Base-by-base conservation (phyloP, 2,888 invertebrate species). In the Flabesymbios commensalis region DNA sequence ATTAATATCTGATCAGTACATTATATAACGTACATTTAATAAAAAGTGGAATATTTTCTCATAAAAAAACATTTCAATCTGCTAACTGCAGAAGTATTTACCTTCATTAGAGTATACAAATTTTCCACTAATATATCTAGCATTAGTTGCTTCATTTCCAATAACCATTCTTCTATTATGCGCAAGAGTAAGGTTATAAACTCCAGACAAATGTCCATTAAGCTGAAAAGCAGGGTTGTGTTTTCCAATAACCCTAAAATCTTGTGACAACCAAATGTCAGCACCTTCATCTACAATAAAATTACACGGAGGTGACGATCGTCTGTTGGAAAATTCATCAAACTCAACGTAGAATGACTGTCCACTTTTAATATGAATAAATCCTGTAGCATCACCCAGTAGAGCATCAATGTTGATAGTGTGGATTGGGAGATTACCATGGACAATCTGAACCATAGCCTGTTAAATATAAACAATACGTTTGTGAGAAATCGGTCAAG, bases 171-270 rank as follows among this genome's bases (percentile, higher is more conserved):
- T 41, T 24, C 68, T 58, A 1, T 61, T 58, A 42, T 72, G 70
- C 26, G 69, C 74, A 41, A 75, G 47, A 0, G 74, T 75, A 45
- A 75, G 49, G 49, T 75, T 74, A 57, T 70, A 61, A 14, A 73
- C 73, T 17, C 75, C 75, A 14, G 69, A 65, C 51, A 75, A 32
- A 24, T 74, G 69, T 14, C 75, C 75, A 29, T 68, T 64, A 33
- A 72, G 60, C 42, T 60, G 48, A 26, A 74, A 53, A 1, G 70
- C 70, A 5, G 73, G 73, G 1, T 28, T 19, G n/a, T 63, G 62
- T 4, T 14, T 32, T 2, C 75, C 75, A 31, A 74, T 57, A 1
- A 75, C 26, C 31, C 74, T 53, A 48, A 72, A 63, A 45, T 74
- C 73, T 22, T 72, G 47, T 1, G 73, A 69, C 0, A 64, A 60